Evolutionary conservation across 2,888 invertebrate species (phyloP), one percentile per base, ranked within the genome.

Genomic region (Hofmannophila pseudospretella): DNA sequence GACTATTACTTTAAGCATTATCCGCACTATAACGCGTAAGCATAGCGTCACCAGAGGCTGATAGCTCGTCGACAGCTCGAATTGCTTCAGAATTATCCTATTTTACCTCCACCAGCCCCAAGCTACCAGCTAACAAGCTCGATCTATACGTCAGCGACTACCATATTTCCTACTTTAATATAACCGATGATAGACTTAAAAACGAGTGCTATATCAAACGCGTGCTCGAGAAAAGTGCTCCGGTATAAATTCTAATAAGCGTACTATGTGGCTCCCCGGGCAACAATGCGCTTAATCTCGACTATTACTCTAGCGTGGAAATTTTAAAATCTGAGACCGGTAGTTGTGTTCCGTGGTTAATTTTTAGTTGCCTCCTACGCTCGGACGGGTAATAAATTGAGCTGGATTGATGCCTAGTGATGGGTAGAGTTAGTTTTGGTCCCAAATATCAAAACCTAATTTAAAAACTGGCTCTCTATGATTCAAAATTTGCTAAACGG

Each of bases 301-400:
- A 73, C 75, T 69, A 81, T 85, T 81, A 80, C 75, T 73, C 64
- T 61, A 65, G 65, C 66, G 70, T 65, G 66, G 73, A 68, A 64
- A 67, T 75, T 81, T 74, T 75, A 73, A 75, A 74, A 69, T 56
- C 58, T 49, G 36, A 42, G 56, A 67, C 71, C 72, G 71, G 74
- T 76, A 79, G 79, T 81, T 72, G 66, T 42, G 65, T 65, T 60
- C 61, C 23, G 51, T 62, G 67, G 67, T 74, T 77, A 78, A 73
- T 80, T 79, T 79, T 74, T 71, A 77, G 74, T 70, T 68, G 67
- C 77, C 79, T 80, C 81, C 81, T 80, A 79, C 81, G 79, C 76
- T 65, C 46, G 53, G 51, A 32, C 46, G 57, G 54, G 64, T 73
- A 68, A 81, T 80, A 82, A 81, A 81, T 82, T 56, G 68, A 55